Base-by-base conservation (phyloP, 2,797 vertebrate genomes). In the Notolabrus celidotus region DNA sequence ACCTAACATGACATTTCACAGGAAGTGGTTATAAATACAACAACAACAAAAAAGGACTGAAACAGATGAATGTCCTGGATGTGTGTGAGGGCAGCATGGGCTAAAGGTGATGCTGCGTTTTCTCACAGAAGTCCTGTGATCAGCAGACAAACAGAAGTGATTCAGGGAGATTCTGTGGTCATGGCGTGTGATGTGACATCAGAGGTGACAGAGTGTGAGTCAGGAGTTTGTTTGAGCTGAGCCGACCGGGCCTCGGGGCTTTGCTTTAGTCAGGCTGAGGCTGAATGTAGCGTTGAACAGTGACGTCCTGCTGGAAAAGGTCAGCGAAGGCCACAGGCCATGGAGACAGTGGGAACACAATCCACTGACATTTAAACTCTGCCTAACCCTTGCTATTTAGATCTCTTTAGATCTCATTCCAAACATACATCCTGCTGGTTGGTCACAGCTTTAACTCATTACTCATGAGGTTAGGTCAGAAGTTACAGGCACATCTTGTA, bases 291-390 rank as follows among this genome's bases (percentile, higher is more conserved):
- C 42, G 31, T 68, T 64, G 61, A 36, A 29, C 64, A 38, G 55
- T 41, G 20, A 56, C n/a, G 66, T 43, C 70, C 55, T 70, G 66
- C 63, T 64, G 41, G 54, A 87, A 36, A 91, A 92, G 88, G 85
- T 88, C 83, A 89, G 57, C 73, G 75, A 59, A 65, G 62, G 71
- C 77, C 80, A 77, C 55, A 67, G 74, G 77, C 75, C 64, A 68
- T 4, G 39, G 63, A 69, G 82, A 81, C 85, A 85, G 82, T 55
- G 42, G 74, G 71, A 81, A 86, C 74, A 66, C 65, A 80, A 80
- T 42, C 70, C 56, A 61, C 46, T 91, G 88, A 89, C 84, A 88
- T 92, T 88, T 86, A 75, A 55, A 73, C 61, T 53, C 47, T 51
- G 29, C 61, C 45, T 52, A 51, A 73, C 74, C 60, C 22, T 43